These are phyloP conservation scores for Herpetotheres cachinnans DNA, from an alignment of 2,113 vertebrate species.

Conservation along the genomic window DNA sequence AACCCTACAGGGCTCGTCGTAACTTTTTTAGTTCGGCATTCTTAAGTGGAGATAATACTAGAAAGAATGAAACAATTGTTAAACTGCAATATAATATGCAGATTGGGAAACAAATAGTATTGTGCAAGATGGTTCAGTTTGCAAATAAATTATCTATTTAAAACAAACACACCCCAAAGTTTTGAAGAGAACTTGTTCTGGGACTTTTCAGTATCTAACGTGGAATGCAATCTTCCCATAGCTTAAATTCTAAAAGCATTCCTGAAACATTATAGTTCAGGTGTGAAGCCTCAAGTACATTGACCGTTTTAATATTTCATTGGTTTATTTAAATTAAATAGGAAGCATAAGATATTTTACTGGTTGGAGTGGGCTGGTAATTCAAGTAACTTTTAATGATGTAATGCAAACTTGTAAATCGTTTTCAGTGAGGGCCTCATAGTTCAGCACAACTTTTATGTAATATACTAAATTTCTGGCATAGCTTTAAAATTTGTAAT, in stretches of 20 bases:
- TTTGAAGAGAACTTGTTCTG: neutral
- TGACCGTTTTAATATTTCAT: conserved; percentile 18
- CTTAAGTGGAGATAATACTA: neutral
- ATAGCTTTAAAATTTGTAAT: conserved; percentile 51
- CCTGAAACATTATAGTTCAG: conserved; percentile 23
- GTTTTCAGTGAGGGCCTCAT: conserved; percentile 37
- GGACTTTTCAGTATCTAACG: neutral
- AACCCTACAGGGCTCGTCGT: neutral
- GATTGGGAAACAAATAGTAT: conserved; percentile 8
- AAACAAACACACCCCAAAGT: neutral
- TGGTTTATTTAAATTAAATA: conserved; percentile 3
- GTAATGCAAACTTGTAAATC: conserved; percentile 34
- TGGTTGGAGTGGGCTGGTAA: neutral
- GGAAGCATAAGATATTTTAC: conserved; percentile 8
- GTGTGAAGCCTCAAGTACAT: conserved; percentile 28
- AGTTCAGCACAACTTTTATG: conserved; percentile 30
- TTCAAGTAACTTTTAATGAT: conserved; percentile 30
- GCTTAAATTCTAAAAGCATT: conserved; percentile 23
- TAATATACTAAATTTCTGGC: conserved; percentile 22
- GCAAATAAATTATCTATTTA: conserved; percentile 11
- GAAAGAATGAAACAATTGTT: conserved; percentile 5
- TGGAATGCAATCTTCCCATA: neutral
- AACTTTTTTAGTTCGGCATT: neutral
- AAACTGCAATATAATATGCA: neutral
- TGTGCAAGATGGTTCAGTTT: neutral